These are phyloP conservation scores for Hylyphantes graminicola DNA, from an alignment of 1,140 invertebrate genomes.

Conservation along the genomic window DNA sequence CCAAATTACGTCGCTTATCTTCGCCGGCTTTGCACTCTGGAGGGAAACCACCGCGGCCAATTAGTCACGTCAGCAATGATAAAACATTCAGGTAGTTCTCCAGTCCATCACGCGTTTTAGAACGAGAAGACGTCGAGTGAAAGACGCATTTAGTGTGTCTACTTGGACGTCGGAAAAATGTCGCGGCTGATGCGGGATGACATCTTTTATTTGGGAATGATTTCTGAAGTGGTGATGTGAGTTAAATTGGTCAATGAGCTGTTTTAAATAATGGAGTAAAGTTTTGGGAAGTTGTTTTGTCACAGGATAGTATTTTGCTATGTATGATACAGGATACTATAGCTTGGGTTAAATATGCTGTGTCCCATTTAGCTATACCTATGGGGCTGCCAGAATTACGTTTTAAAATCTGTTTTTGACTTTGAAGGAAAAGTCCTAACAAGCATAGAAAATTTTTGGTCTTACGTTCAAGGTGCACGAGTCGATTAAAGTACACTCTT, in stretches of 20 bases:
- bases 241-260: slow-evolving; percentile 18
- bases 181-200: slow-evolving; percentile 5
- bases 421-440: too few species aligned
- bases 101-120: slow-evolving; percentile 35
- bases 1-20: slow-evolving; percentile 53
- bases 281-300: not conserved
- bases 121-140: slow-evolving; percentile 13
- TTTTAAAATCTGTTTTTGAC: too few species aligned
- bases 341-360: too few species aligned
- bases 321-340: too few species aligned
- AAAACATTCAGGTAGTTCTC: slow-evolving; percentile 38
- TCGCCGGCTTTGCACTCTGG: slow-evolving; percentile 6
- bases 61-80: slow-evolving; percentile 56
- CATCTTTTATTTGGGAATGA: slow-evolving; percentile 15
- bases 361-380: too few species aligned
- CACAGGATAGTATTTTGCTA: too few species aligned
- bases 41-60: slow-evolving; percentile 39
- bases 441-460: too few species aligned
- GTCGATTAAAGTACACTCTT: too few species aligned
- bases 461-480: too few species aligned
- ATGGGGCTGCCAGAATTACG: too few species aligned
- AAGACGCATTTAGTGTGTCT: not conserved
- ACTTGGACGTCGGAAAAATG: not conserved
- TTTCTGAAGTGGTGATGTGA: slow-evolving; percentile 3
- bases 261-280: not conserved